phyloP scores from a whole-genome alignment of 2,888 invertebrate species.

The Agrochola litura region DNA sequence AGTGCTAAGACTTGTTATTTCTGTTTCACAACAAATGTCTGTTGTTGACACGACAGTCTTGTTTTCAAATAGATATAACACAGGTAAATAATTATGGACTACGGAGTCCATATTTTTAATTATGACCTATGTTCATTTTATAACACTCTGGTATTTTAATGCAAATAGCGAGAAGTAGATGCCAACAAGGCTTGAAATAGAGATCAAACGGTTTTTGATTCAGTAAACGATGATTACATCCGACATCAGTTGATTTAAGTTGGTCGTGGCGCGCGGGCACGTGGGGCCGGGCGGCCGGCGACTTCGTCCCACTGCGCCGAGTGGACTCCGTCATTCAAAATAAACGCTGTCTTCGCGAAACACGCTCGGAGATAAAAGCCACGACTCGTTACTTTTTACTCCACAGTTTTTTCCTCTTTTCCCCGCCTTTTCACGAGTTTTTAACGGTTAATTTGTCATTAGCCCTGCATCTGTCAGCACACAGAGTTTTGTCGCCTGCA shows the following conservation, averaged over 20 bases:
- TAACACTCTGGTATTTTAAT: conserved; percentile 50
- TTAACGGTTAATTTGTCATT: conserved; percentile 87
- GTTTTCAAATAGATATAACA: conserved; percentile 7
- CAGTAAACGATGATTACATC: conserved; percentile 81
- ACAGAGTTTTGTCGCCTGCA: conserved; percentile 75
- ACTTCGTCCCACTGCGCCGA: conserved; percentile 60
- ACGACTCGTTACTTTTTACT: conserved; percentile 77
- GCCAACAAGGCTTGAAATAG: conserved; percentile 57
- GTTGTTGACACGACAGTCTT: neutral
- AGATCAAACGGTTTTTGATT: conserved; percentile 85
- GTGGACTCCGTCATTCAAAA: conserved; percentile 76
- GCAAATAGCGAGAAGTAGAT: conserved; percentile 53
- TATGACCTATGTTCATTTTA: conserved; percentile 41
- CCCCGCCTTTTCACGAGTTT: conserved; percentile 81
- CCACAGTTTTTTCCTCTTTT: conserved; percentile 76
- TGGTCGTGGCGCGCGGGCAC: conserved; percentile 59
- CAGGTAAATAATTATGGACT: conserved; percentile 3
- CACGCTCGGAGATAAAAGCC: conserved; percentile 78
- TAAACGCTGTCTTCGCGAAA: conserved; percentile 81
- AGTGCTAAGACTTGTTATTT: conserved; percentile 4
- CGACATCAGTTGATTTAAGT: conserved; percentile 78
- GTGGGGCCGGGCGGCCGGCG: conserved; percentile 65
- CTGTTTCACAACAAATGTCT: neutral
- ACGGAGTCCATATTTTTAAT: conserved; percentile 15
- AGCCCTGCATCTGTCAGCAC: conserved; percentile 85